Evolutionary conservation across 2,113 vertebrate species (phyloP).

Genomic region (Myotis brandtii): DNA sequence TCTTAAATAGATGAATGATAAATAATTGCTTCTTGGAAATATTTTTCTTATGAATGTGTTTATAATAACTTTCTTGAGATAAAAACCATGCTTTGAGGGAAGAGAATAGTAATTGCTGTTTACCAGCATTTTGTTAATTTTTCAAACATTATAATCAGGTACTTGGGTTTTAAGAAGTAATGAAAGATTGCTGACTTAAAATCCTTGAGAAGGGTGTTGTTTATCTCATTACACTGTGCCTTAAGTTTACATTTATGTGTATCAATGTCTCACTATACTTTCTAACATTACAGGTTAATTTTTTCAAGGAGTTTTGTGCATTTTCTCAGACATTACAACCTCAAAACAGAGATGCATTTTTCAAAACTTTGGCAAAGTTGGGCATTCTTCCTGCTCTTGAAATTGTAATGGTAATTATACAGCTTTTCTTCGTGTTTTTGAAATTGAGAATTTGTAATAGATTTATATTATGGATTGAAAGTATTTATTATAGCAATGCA

Average conservation of each 20-base stretch:
- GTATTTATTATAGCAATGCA: not conserved
- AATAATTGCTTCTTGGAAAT: conserved; percentile 22
- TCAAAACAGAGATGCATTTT: conserved; percentile 98
- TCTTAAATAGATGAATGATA: conserved; percentile 32
- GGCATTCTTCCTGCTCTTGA: conserved; percentile 98
- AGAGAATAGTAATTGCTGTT: not conserved
- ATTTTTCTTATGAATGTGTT: conserved; percentile 14
- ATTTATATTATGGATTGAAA: not conserved
- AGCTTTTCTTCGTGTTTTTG: conserved; percentile 13
- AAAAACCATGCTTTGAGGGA: not conserved
- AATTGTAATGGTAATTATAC: conserved; percentile 95
- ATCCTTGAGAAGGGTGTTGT: not conserved
- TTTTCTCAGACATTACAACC: conserved; percentile 99
- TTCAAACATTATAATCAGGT: not conserved
- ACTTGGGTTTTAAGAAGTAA: conserved; percentile 34
- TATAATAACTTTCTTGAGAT: not conserved
- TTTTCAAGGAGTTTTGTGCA: conserved; percentile 99
- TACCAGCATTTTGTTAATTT: conserved; percentile 28
- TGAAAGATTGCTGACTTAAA: conserved; percentile 45
- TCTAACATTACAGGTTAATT: conserved; percentile 92
- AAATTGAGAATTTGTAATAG: conserved; percentile 54
- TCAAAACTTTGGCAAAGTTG: conserved; percentile 97
- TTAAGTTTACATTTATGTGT: conserved; percentile 10
- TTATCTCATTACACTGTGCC: not conserved
- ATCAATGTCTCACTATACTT: conserved; percentile 27